These are phyloP conservation scores for Hyposmocoma kahamanoa DNA, from an alignment of 1,140 invertebrate genomes.

Conservation along the genomic window DNA sequence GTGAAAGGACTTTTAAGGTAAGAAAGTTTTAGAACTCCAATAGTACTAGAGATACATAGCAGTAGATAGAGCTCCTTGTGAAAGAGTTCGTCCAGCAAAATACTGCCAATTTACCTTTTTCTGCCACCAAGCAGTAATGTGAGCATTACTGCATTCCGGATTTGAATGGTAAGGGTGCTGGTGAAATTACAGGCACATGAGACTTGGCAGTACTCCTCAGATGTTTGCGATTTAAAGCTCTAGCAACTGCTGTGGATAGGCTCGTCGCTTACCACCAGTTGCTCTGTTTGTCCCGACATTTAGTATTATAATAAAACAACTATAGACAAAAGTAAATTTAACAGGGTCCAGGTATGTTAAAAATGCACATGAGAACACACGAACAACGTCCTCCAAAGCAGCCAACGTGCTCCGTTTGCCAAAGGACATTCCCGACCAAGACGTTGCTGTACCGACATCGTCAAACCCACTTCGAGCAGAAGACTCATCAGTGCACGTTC, in stretches of 20 bases:
- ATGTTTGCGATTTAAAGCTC: too few relatives aligned
- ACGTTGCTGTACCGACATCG: conserved; percentile 75
- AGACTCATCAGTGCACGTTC: conserved; percentile 63
- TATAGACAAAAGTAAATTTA: neutral
- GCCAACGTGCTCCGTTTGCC: conserved; percentile 75
- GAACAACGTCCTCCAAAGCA: conserved; percentile 71
- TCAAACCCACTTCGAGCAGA: conserved; percentile 75
- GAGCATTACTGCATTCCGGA: too few relatives aligned
- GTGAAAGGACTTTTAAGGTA: conserved; percentile 70
- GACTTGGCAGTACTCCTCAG: too few relatives aligned
- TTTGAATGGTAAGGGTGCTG: too few relatives aligned
- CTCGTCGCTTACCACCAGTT: too few relatives aligned
- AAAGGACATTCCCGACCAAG: conserved; percentile 74
- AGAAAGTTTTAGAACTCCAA: neutral
- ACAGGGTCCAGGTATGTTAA: conserved; percentile 76
- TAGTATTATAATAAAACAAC: neutral
- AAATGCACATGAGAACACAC: conserved; percentile 77
- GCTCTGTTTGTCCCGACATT: conserved; percentile 3
- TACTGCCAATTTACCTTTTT: too few relatives aligned
- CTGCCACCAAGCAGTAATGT: too few relatives aligned
- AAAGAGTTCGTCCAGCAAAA: too few relatives aligned
- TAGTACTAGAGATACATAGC: neutral
- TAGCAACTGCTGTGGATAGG: too few relatives aligned
- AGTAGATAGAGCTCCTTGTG: neutral
- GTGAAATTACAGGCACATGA: too few relatives aligned